Evolutionary conservation across 2,888 invertebrate species (phyloP).

Genomic region (Synanthedon andrenaeformis): DNA sequence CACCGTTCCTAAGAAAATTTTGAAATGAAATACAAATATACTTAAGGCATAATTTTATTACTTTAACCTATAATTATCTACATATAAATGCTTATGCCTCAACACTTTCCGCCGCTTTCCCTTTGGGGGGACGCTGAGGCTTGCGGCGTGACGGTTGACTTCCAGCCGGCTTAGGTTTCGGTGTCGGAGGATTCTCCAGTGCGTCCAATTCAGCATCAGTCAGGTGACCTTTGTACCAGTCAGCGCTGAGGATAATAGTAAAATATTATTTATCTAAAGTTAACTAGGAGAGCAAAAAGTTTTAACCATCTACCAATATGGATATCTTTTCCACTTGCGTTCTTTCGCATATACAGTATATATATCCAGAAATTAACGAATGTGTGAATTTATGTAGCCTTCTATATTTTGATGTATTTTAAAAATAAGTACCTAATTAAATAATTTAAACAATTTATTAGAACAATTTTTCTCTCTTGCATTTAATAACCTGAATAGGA

Average conservation of each 20-base stretch:
- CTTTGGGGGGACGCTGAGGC: slow-evolving; percentile 51
- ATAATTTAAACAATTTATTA: too few species aligned
- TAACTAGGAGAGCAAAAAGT: not conserved
- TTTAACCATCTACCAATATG: too few species aligned
- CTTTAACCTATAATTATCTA: not conserved
- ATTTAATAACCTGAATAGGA: too few species aligned
- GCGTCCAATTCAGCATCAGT: slow-evolving; percentile 84
- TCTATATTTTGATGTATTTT: too few species aligned
- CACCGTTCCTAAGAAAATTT: too few species aligned
- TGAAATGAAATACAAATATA: slow-evolving; percentile 1
- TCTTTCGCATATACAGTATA: too few species aligned
- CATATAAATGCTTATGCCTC: slow-evolving; percentile 29
- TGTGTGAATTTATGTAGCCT: too few species aligned
- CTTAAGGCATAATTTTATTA: slow-evolving; percentile 4
- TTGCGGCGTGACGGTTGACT: slow-evolving; percentile 52
- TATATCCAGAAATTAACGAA: too few species aligned
- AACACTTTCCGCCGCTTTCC: slow-evolving; percentile 25
- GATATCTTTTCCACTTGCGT: too few species aligned
- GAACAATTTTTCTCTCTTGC: too few species aligned
- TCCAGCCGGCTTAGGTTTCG: slow-evolving; percentile 70
- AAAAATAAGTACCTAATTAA: too few species aligned
- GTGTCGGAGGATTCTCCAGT: slow-evolving; percentile 81
- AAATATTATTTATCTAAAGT: not conserved
- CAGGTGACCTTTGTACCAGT: slow-evolving; percentile 89
- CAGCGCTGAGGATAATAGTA: slow-evolving; percentile 73